Conservation (phyloP, 2,888 invertebrate species). For the Cryptophagus acutangulus region DNA sequence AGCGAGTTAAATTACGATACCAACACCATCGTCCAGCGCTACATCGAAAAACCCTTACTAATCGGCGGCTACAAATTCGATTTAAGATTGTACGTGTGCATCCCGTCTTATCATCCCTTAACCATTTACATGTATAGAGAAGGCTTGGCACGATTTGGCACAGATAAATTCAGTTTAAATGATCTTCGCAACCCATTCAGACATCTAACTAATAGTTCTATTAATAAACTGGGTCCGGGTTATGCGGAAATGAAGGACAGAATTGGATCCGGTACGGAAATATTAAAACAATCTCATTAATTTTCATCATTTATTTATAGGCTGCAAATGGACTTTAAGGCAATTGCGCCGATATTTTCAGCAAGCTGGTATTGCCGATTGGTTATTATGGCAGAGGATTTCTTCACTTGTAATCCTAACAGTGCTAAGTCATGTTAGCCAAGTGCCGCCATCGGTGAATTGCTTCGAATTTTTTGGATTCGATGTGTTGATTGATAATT, state of each 20-base stretch:
- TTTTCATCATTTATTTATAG: conserved; percentile 43
- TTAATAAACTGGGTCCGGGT: conserved; percentile 82
- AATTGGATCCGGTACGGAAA: conserved; percentile 64
- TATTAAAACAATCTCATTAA: neutral
- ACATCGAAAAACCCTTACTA: conserved; percentile 70
- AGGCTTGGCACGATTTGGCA: conserved; percentile 75
- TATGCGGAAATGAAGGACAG: conserved; percentile 78
- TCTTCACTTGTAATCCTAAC: conserved; percentile 71
- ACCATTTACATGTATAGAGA: conserved; percentile 85
- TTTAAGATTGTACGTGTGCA: conserved; percentile 82
- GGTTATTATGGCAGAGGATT: conserved; percentile 76
- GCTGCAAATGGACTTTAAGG: conserved; percentile 81
- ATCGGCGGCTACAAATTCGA: conserved; percentile 92
- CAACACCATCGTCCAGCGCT: conserved; percentile 75
- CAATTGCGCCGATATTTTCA: conserved; percentile 72
- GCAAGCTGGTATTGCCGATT: conserved; percentile 67
- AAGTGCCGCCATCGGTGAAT: conserved; percentile 66
- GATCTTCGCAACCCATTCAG: conserved; percentile 79
- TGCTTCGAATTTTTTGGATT: conserved; percentile 90
- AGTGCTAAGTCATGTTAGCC: conserved; percentile 67
- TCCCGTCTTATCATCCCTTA: conserved; percentile 81
- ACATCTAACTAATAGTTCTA: conserved; percentile 86
- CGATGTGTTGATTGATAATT: conserved; percentile 80
- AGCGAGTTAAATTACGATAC: conserved; percentile 74
- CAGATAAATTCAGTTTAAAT: conserved; percentile 78